These are phyloP conservation scores for Diaprepes abbreviatus DNA, from an alignment of 2,888 invertebrate species.

Conservation along the genomic window DNA sequence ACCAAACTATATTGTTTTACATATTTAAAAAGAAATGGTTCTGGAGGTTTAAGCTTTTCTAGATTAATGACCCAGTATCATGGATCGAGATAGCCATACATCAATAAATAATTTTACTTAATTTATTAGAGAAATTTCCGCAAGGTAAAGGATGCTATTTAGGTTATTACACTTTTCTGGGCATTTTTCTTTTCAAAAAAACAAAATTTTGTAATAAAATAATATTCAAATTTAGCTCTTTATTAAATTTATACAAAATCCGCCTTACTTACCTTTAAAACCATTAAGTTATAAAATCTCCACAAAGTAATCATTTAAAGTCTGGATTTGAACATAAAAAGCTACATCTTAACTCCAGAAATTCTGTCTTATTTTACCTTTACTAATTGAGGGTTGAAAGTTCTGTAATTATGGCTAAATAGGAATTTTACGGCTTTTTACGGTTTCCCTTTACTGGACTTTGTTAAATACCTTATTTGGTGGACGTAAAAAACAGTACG, in stretches of 20 bases:
- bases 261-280: background rate
- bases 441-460: background rate
- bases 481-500: background rate
- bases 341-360: background rate
- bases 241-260: background rate
- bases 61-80: no score
- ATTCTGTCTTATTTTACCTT: background rate
- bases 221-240: no score
- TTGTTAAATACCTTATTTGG: background rate
- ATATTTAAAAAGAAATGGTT: no score
- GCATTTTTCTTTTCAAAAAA: no score
- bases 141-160: no score
- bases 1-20: no score
- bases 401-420: slow-evolving; percentile 8
- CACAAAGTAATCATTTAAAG: background rate
- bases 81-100: no score
- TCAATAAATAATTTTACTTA: no score
- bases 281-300: background rate
- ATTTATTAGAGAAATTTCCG: no score
- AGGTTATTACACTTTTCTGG: no score
- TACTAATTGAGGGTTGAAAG: slow-evolving; percentile 15
- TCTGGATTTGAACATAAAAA: background rate
- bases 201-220: no score
- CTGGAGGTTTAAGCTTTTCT: no score
- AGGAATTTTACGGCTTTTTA: background rate